Evolutionary conservation across 2,888 invertebrate species (phyloP).

Genomic region (Heliconius charithonia): DNA sequence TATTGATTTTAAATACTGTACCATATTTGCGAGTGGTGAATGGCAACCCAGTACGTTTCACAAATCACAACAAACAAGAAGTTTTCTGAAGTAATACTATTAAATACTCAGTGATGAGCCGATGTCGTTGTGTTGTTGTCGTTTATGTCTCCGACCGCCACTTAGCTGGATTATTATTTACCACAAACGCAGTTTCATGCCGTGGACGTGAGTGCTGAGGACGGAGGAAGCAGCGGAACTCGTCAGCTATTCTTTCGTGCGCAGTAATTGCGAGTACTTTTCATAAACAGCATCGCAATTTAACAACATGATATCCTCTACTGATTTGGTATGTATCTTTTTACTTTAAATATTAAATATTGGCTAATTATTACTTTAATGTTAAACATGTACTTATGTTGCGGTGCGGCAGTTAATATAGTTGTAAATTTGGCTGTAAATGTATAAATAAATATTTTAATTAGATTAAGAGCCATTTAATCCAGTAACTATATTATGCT

Average conservation of each 20-base stretch:
- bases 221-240: neutral
- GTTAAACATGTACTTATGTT: neutral
- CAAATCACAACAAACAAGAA: conserved; percentile 21
- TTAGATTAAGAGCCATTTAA: neutral
- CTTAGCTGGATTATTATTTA: neutral
- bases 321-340: conserved; percentile 45
- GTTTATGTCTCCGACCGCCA: neutral
- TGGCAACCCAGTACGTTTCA: conserved; percentile 14
- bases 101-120: neutral
- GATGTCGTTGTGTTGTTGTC: conserved; percentile 6
- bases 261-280: neutral
- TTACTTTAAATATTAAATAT: neutral
- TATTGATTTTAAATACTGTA: too few relatives aligned
- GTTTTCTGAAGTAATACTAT: neutral
- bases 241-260: neutral
- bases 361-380: neutral
- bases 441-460: neutral
- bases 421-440: too few relatives aligned
- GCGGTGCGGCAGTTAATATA: neutral
- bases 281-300: conserved; percentile 8
- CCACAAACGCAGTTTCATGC: neutral
- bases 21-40: neutral
- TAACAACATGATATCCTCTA: conserved; percentile 44
- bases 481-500: neutral
- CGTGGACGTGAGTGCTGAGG: neutral